phyloP scores from a whole-genome alignment of 2,888 invertebrate species.

The Escarpia spicata region DNA sequence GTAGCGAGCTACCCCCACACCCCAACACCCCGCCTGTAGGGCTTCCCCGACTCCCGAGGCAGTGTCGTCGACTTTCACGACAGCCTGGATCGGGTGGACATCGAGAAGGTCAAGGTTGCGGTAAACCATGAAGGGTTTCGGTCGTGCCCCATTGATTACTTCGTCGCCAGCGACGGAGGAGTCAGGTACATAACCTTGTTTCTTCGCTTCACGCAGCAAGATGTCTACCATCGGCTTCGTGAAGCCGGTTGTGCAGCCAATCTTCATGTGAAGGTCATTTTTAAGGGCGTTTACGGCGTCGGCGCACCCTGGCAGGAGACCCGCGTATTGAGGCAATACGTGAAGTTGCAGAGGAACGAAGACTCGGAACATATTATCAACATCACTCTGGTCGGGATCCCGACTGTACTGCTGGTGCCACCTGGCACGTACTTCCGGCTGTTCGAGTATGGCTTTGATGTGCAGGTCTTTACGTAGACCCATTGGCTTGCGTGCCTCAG shows the following conservation, averaged over 20 bases:
- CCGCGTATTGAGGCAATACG: constrained; percentile 52
- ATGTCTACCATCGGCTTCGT: constrained; percentile 59
- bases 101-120: constrained; percentile 63
- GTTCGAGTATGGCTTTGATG: constrained; percentile 56
- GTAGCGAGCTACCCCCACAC: constrained; percentile 63
- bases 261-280: constrained; percentile 52
- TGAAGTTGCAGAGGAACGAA: constrained; percentile 62
- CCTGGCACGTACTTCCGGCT: constrained; percentile 51
- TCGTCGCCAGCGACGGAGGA: constrained; percentile 63
- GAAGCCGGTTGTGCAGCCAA: constrained; percentile 62
- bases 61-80: constrained; percentile 63
- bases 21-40: constrained; percentile 65
- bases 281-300: constrained; percentile 51
- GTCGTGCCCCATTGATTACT: constrained; percentile 60
- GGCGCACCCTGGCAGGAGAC: constrained; percentile 56
- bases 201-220: constrained; percentile 54
- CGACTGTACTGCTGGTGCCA: constrained; percentile 58
- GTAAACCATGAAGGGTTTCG: constrained; percentile 66
- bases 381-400: constrained; percentile 55
- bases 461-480: constrained; percentile 63
- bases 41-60: constrained; percentile 63
- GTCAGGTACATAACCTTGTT: constrained; percentile 62
- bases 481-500: constrained; percentile 64
- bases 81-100: constrained; percentile 59
- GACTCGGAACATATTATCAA: constrained; percentile 61